Evolutionary conservation across 2,797 vertebrate genomes (phyloP), one percentile per base, ranked within the genome.

Genomic region (Halcyon chelicuti): DNA sequence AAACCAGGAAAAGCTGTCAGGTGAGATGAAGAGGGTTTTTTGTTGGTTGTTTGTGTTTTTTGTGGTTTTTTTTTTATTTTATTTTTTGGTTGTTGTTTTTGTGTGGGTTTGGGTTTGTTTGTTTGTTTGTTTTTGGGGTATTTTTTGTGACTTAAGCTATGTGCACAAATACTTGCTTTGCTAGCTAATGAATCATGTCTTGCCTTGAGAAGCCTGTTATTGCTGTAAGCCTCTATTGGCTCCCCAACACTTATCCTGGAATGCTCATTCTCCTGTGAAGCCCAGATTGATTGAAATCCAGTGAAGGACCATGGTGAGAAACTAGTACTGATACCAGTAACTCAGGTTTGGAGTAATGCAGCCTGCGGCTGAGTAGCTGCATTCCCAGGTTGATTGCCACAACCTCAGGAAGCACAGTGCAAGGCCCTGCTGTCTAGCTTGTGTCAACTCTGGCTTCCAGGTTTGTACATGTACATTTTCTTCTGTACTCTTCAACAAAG

Each of bases 121-220:
- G 23, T 28, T 51, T 51, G 13, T 51, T 31, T 54, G 46, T 60
- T 54, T 61, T 12, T 14, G 22, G 22, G 46, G 22, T 39, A 39
- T 22, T 47, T 47, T 47, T 23, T 10, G 10, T 33, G 28, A 16
- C 49, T 66, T 46, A 62, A 63, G 4, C 17, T 81, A 22, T 61
- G 7, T 66, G 58, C n/a, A 54, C 17, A 93, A 72, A 66, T 49
- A 31, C 21, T 82, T 76, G 40, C 81, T 93, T 95, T 91, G n/a
- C 65, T 91, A 62, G 21, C 25, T 86, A 63, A 49, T 54, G 25
- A 83, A 76, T 94, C 11, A 20, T 5, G 6, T 61, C 35, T 62
- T 88, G 58, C 17, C 73, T 93, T 81, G 37, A 62, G 68, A 92
- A 78, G 39, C 14, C 51, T 78, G 21, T 7, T 80, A 16, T 54